Base-by-base conservation (phyloP, 1,140 invertebrate species). In the Philotrypesis tridentata region DNA sequence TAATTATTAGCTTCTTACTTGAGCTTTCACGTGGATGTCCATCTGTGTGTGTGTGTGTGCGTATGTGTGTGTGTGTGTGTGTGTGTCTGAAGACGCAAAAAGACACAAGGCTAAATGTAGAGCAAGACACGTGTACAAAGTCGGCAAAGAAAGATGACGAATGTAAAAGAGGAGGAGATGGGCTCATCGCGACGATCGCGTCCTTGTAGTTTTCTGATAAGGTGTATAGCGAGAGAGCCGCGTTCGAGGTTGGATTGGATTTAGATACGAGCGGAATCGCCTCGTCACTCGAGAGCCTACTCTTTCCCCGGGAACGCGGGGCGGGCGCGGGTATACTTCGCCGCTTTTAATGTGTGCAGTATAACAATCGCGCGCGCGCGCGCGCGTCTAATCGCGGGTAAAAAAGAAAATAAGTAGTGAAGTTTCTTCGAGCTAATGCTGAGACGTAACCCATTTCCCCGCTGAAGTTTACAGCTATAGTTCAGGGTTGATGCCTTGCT, bases 381-480 rank as follows among this genome's bases (percentile, higher is more conserved):
- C n/a, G n/a, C n/a, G n/a, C n/a, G n/a, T n/a, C n/a, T n/a, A n/a
- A n/a, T n/a, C n/a, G n/a, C n/a, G n/a, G n/a, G n/a, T n/a, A 12
- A 9, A 14, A 11, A 43, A 29, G 21, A 25, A n/a, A 73, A 40
- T 63, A 33, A 61, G 21, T 37, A 61, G 61, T 11, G 61, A 31
- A 75, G 37, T 11, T 61, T 63, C 33, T 63, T 63, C 8, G 33
- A 63, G 65, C 12, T 75, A 76, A 63, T 27, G 17, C 23, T 63
- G 65, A 65, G 40, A 65, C 40, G 65, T 78, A 78, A 65, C 65
- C 25, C 23, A 74, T 80, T 63, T 63, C 27, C 29, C 60, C 75
- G 27, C 37, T 48, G 0, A 21, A 74, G 37, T 81, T 81, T 33
- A 7, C 48, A 81, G 75, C 63, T 75, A 74, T 81, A 81, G 61